Evolutionary conservation across 2,888 invertebrate species (phyloP).

Genomic region (Ecdyonurus torrentis): DNA sequence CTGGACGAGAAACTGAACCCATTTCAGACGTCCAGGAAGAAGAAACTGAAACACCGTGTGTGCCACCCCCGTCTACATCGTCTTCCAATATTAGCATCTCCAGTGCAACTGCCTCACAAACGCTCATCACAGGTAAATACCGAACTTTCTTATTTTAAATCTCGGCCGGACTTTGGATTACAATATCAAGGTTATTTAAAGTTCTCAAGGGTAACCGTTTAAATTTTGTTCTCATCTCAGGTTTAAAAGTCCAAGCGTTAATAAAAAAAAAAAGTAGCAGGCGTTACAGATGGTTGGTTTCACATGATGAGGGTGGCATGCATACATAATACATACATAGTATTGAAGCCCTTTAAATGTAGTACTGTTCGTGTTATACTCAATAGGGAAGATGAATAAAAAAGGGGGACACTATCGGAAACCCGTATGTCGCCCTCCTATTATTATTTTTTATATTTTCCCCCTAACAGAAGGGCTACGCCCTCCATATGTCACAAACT

Average conservation of each 20-base stretch:
- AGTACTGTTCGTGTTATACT: too few species aligned
- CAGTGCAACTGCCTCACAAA: not conserved
- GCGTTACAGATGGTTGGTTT: not conserved
- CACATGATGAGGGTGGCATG: not conserved
- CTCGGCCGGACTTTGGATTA: too few species aligned
- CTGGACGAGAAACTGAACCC: not conserved
- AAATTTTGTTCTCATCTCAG: too few species aligned
- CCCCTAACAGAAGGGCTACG: not conserved
- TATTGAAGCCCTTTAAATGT: not conserved
- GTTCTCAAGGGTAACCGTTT: not conserved
- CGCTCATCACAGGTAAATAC: not conserved
- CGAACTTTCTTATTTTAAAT: not conserved
- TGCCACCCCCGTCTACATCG: not conserved
- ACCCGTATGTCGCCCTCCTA: not conserved
- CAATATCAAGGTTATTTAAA: not conserved
- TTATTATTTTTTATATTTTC: not conserved
- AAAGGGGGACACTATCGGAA: not conserved
- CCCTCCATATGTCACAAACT: not conserved
- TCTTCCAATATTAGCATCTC: too few species aligned
- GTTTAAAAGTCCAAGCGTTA: not conserved
- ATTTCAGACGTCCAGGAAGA: too few species aligned
- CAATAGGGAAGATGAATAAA: not conserved
- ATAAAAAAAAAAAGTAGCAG: not conserved
- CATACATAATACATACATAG: too few species aligned
- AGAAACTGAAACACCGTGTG: not conserved